Base-by-base conservation (phyloP, 2,797 vertebrate genomes). In the Spinibarbus caldwelli region DNA sequence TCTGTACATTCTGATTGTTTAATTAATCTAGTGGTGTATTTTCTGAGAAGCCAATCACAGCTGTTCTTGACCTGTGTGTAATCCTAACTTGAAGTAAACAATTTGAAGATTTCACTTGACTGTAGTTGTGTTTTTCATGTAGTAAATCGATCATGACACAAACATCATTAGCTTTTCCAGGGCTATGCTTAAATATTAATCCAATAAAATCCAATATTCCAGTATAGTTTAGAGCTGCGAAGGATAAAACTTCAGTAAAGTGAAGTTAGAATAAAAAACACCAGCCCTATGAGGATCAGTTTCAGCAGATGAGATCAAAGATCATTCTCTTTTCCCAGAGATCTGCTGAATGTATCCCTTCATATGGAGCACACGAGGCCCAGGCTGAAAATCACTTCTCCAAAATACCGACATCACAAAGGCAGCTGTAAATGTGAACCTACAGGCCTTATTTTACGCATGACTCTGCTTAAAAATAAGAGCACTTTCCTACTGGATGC, bases 51-150 rank as follows among this genome's bases (percentile, higher is more conserved):
- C 10, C 38, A 15, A 47, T 82, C 21, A 14, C 43, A 26, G 62
- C 36, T 59, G 34, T 36, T 85, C n/a, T 29, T 45, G 23, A 38
- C 57, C 9, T 75, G 86, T 76, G 59, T 62, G 59, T 70, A 21
- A 68, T 70, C 17, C 1, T 57, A 3, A 59, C n/a, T 36, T 77
- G 21, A 81, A 87, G 81, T 85, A 87, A 81, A 86, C 62, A 21
- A 79, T 31, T 72, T 49, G 0, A 52, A 75, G 17, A 66, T 19
- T 68, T 86, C 80, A 57, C 68, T n/a, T 43, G 15, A 43, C 23
- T 12, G 5, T 29, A 10, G 6, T 14, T 47, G 21, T 47, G 1
- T 11, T 78, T 79, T 52, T 47, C 41, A 79, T 12, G 38, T 31
- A 41, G 23, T 12, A 12, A 66, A 49, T 67, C 34, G 49, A 43